phyloP scores from a whole-genome alignment of 2,888 invertebrate species.

The Drosophila histrio region DNA sequence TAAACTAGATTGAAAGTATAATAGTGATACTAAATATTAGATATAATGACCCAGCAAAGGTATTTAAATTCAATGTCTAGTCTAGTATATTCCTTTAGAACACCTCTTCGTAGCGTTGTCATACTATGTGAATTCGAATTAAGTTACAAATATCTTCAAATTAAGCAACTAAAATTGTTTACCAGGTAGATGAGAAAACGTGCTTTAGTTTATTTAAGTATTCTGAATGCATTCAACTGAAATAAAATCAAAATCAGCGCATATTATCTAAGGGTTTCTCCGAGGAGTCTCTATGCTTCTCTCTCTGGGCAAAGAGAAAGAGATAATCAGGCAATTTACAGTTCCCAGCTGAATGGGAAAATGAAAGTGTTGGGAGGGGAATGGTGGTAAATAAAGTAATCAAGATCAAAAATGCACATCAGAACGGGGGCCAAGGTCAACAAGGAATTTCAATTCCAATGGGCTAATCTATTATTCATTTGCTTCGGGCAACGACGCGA shows the following conservation, averaged over 20 bases:
- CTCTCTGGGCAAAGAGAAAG: slow-evolving; percentile 1
- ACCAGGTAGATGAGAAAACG: slow-evolving; percentile 1
- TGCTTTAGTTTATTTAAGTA: neutral
- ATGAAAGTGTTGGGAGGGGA: neutral
- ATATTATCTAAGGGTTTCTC: neutral
- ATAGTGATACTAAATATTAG: too few relatives aligned
- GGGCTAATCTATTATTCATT: slow-evolving; percentile 67
- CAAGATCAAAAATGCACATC: slow-evolving; percentile 52
- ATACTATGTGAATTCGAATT: neutral
- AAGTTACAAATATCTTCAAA: neutral
- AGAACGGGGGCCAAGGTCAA: slow-evolving; percentile 64
- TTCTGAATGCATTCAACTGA: neutral
- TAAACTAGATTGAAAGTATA: neutral
- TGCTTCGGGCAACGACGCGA: neutral
- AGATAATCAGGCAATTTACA: slow-evolving; percentile 64
- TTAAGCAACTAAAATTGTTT: neutral
- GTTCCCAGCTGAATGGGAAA: slow-evolving; percentile 13
- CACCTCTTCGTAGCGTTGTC: too few relatives aligned
- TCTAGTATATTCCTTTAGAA: too few relatives aligned
- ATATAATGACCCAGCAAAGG: too few relatives aligned
- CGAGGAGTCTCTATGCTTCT: neutral
- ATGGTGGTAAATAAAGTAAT: slow-evolving; percentile 54
- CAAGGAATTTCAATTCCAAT: slow-evolving; percentile 57
- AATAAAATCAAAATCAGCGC: slow-evolving; percentile 3
- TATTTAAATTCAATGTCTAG: too few relatives aligned